These are phyloP conservation scores for Zaprionus gabonicus DNA, from an alignment of 1,140 invertebrate genomes.

Conservation along the genomic window DNA sequence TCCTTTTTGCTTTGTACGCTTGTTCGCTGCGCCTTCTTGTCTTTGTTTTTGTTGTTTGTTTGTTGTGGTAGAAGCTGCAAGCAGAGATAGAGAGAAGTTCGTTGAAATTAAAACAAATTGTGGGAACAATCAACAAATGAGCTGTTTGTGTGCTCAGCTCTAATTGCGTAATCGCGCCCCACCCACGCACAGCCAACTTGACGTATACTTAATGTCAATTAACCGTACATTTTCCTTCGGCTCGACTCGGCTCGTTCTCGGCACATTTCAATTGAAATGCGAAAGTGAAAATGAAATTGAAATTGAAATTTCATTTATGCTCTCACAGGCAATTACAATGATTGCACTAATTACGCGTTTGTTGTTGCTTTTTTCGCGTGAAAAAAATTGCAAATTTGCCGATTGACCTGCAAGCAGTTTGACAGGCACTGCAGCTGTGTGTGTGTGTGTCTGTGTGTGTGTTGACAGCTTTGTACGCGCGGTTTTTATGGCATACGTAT, in stretches of 20 bases:
- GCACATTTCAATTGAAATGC: neutral
- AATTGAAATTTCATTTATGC: slow-evolving; percentile 20
- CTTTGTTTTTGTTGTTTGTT: slow-evolving; percentile 14
- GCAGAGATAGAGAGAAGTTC: neutral
- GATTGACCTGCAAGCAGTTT: slow-evolving; percentile 42
- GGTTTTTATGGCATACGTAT: slow-evolving; percentile 33
- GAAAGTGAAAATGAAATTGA: slow-evolving; percentile 42
- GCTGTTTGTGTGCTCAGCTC: slow-evolving; percentile 2
- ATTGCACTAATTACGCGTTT: slow-evolving; percentile 67
- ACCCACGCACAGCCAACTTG: neutral
- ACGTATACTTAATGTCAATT: slow-evolving; percentile 1
- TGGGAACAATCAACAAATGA: too few relatives aligned
- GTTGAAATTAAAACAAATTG: slow-evolving; percentile 34
- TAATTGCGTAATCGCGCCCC: slow-evolving; percentile 10
- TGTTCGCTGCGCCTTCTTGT: slow-evolving; percentile 47
- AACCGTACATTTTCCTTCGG: neutral
- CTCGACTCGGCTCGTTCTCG: neutral
- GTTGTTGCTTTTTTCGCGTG: slow-evolving; percentile 1
- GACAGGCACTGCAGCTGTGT: slow-evolving; percentile 52
- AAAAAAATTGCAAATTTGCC: slow-evolving; percentile 13
- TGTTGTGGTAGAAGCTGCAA: slow-evolving; percentile 47
- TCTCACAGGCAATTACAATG: slow-evolving; percentile 49
- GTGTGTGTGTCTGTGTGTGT: neutral
- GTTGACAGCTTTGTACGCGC: slow-evolving; percentile 40
- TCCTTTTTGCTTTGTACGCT: slow-evolving; percentile 62